These are phyloP conservation scores for Cariama cristata DNA, from an alignment of 2,113 vertebrate genomes.

Conservation along the genomic window DNA sequence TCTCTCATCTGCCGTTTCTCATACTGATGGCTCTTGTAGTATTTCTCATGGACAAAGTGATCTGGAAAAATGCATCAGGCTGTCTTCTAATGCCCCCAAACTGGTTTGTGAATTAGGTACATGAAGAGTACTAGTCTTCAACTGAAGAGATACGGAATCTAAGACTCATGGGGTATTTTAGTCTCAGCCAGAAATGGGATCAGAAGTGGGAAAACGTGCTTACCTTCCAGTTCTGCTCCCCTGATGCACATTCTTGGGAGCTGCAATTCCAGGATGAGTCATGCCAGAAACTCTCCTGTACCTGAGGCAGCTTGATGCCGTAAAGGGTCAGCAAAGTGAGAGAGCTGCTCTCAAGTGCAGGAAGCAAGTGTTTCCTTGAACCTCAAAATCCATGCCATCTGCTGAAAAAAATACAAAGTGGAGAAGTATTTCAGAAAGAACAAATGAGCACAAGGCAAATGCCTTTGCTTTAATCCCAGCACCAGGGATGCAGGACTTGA, in stretches of 20 bases:
- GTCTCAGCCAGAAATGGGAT: background rate
- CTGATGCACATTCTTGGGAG: background rate
- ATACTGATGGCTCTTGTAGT: too few relatives aligned
- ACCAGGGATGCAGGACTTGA: background rate
- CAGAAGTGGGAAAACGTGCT: background rate
- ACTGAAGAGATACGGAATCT: background rate
- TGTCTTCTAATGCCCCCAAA: background rate
- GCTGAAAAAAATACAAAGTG: slow-evolving; percentile 31
- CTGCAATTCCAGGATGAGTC: background rate
- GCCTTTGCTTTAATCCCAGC: background rate
- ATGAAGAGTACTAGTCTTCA: background rate
- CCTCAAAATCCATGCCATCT: background rate
- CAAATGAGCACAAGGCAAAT: background rate
- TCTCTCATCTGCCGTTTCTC: background rate
- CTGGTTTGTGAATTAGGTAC: background rate
- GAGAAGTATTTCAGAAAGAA: background rate
- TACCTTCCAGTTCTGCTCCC: background rate
- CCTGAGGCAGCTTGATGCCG: background rate
- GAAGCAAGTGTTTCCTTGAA: background rate
- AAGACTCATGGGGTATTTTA: background rate
- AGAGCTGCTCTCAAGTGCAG: background rate
- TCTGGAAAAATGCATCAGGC: background rate
- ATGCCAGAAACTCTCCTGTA: background rate
- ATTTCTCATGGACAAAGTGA: background rate
- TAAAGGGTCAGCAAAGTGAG: background rate